These are phyloP conservation scores for Emydoidea blandingii DNA, from an alignment of 2,797 vertebrate species.

Conservation along the genomic window DNA sequence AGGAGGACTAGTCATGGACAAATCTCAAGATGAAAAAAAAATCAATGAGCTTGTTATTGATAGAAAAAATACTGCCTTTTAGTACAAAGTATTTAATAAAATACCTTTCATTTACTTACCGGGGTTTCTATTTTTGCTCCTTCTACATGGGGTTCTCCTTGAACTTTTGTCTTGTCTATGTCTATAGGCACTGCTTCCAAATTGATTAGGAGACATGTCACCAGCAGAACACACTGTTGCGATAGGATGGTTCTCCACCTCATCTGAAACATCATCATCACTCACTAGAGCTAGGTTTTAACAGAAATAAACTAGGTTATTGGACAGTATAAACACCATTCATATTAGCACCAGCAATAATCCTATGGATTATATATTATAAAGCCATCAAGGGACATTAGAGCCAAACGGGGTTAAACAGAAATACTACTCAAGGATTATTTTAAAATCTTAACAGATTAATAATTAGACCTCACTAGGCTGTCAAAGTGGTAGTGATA, in stretches of 20 bases:
- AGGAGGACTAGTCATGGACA: neutral
- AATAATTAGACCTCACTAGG: neutral
- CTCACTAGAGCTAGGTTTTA: neutral
- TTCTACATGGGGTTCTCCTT: constrained; percentile 79
- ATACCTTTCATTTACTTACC: constrained; percentile 82
- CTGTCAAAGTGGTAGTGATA: neutral
- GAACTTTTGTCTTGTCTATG: constrained; percentile 93
- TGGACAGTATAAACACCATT: accelerated
- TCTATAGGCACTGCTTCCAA: constrained; percentile 92
- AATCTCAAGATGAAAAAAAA: neutral
- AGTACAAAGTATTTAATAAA: neutral
- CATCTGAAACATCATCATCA: constrained; percentile 85
- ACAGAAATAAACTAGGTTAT: neutral
- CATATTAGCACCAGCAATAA: neutral
- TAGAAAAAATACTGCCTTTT: neutral
- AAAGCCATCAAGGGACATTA: neutral
- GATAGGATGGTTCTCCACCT: constrained; percentile 77
- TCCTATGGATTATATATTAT: neutral
- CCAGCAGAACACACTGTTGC: constrained; percentile 79
- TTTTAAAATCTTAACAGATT: neutral
- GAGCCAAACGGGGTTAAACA: neutral
- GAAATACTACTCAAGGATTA: neutral
- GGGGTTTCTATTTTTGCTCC: constrained; percentile 87
- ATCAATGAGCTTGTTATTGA: neutral
- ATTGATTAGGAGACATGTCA: constrained; percentile 82